phyloP scores from a whole-genome alignment of 2,113 vertebrate genomes.

The Cephalopterus ornatus region DNA sequence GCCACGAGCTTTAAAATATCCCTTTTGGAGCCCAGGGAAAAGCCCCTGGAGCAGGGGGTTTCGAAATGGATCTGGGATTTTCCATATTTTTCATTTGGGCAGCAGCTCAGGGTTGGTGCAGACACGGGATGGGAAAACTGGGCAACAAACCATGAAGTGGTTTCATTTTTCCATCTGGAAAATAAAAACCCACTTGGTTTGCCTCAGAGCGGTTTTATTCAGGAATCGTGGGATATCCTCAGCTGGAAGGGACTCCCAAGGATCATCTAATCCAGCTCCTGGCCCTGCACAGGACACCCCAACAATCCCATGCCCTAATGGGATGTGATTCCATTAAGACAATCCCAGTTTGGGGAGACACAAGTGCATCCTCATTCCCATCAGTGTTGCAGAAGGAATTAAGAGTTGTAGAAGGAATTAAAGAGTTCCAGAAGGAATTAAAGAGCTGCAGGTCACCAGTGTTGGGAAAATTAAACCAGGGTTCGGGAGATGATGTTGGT shows the following conservation, averaged over 20 bases:
- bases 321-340: background rate
- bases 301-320: fast-evolving
- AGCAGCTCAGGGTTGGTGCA: background rate
- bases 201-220: background rate
- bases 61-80: background rate
- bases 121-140: background rate
- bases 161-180: background rate
- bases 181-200: background rate
- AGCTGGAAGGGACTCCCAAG: background rate
- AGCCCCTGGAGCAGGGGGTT: background rate
- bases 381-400: fast-evolving
- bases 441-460: background rate
- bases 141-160: background rate
- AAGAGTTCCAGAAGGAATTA: background rate
- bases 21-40: background rate
- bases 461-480: background rate
- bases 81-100: background rate
- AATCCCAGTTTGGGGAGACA: background rate
- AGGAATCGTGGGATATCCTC: background rate
- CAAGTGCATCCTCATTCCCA: background rate
- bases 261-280: background rate
- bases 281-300: background rate
- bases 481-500: background rate
- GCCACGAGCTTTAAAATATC: background rate
- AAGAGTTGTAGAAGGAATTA: background rate